Evolutionary conservation across 2,113 vertebrate species (phyloP), one percentile per base, ranked within the genome.

Genomic region (Sterrhoptilus dennistouni): DNA sequence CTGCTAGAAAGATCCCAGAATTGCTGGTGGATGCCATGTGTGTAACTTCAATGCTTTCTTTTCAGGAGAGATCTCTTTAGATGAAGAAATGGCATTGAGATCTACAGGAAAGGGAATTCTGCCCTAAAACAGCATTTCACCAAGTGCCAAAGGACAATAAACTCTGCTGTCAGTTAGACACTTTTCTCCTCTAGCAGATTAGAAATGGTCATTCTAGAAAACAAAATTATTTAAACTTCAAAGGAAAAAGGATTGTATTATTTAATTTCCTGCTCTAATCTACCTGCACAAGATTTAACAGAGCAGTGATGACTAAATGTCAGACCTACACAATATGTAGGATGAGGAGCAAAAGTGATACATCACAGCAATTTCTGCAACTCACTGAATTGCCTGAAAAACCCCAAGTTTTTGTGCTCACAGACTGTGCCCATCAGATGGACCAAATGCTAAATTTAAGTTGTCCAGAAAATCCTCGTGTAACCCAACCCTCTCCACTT

Each of bases 401-500:
- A 15, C 2, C 0, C 17, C 35, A 35, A 65, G 22, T n/a, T 85
- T 50, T 79, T 70, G 11, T 85, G 70, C 38, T 76, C 44, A 47
- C 59, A 40, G 40, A 69, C 6, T 20, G 27, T 33, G n/a, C 31
- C 82, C 49, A 35, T 60, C 24, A 79, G 68, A 85, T 29, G 28
- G 45, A 76, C 36, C 70, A 76, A 92, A 84, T 11, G 36, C 79
- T 90, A 86, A 87, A 88, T 77, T 87, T 90, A 84, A 68, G 36
- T 52, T 63, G 49, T 87, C 42, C 60, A 78, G 59, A 87, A 63
- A 77, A 89, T 65, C 77, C 77, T 75, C 11, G 3, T 79, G 92
- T 82, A 90, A 95, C 76, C 40, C 94, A 93, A 76, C 45, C 61
- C 90, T 57, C 63, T 50, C 33, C 23, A n/a, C 4, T 97, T 95